Conservation (phyloP, 2,888 invertebrate genomes). For the Rhynchonema sp. region DNA sequence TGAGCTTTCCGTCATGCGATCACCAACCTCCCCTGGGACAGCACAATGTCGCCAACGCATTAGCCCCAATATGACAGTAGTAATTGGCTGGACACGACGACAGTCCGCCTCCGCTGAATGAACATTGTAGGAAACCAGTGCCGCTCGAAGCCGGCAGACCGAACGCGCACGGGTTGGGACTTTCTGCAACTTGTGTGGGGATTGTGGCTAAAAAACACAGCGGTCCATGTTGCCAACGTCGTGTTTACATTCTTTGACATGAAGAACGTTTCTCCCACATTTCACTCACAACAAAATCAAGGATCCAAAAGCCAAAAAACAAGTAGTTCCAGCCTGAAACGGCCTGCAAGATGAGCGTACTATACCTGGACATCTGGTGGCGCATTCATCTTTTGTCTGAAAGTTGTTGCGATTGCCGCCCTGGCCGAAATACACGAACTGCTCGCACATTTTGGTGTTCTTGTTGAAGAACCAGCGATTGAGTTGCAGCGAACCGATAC, state of each 20-base stretch:
- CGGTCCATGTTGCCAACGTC: too few species aligned
- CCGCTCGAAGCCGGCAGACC: neutral
- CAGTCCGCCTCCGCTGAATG: neutral
- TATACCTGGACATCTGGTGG: slow-evolving; percentile 22
- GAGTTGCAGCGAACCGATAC: slow-evolving; percentile 20
- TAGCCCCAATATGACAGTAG: slow-evolving; percentile 23
- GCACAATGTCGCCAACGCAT: slow-evolving; percentile 22
- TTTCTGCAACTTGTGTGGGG: neutral
- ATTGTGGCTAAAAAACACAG: neutral
- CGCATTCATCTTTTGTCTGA: slow-evolving; percentile 20
- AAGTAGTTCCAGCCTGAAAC: too few species aligned
- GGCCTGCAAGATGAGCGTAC: too few species aligned
- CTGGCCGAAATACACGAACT: slow-evolving; percentile 22
- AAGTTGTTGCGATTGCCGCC: slow-evolving; percentile 26
- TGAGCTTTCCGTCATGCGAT: too few species aligned
- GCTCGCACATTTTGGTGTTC: slow-evolving; percentile 17
- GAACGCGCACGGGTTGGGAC: neutral
- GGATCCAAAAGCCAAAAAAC: neutral
- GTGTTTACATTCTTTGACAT: too few species aligned
- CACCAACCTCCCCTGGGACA: slow-evolving; percentile 15
- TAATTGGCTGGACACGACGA: slow-evolving; percentile 10
- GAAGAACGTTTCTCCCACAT: neutral
- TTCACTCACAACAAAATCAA: neutral
- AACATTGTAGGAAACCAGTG: neutral
- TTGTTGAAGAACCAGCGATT: slow-evolving; percentile 20